These are phyloP conservation scores for Spinibarbus caldwelli DNA, from an alignment of 2,797 vertebrate genomes.

Conservation along the genomic window DNA sequence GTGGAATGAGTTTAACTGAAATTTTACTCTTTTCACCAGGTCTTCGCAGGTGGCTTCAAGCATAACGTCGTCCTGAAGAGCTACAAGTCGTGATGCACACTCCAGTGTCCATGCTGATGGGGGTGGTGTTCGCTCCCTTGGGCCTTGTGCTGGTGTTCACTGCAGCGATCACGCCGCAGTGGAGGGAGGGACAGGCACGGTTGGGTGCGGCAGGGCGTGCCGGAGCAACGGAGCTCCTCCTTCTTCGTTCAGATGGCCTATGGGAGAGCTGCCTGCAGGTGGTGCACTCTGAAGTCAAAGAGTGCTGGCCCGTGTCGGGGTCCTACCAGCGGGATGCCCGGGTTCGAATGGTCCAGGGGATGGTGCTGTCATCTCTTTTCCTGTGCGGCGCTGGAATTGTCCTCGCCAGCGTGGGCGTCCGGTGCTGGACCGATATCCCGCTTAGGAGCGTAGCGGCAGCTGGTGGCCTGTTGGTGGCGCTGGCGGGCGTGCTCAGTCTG, in stretches of 20 bases:
- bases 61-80: background rate
- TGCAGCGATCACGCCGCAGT: slow-evolving; percentile 83
- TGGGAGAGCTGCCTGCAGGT: slow-evolving; percentile 85
- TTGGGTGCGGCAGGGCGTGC: slow-evolving; percentile 65
- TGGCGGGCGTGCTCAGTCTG: slow-evolving; percentile 76
- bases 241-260: slow-evolving; percentile 78
- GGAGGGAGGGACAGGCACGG: slow-evolving; percentile 77
- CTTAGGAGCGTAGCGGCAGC: slow-evolving; percentile 76
- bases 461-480: slow-evolving; percentile 77
- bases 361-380: slow-evolving; percentile 79
- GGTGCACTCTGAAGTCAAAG: slow-evolving; percentile 76
- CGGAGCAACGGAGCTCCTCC: slow-evolving; percentile 65
- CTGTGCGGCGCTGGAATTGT: slow-evolving; percentile 80
- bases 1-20: background rate
- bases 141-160: slow-evolving; percentile 82
- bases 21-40: slow-evolving; percentile 8
- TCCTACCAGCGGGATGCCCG: slow-evolving; percentile 73
- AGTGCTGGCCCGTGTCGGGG: slow-evolving; percentile 79
- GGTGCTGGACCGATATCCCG: slow-evolving; percentile 81
- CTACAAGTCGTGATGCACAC: slow-evolving; percentile 73
- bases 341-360: slow-evolving; percentile 73
- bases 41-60: background rate
- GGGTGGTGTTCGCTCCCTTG: slow-evolving; percentile 81
- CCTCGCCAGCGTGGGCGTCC: slow-evolving; percentile 77
- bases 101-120: slow-evolving; percentile 80